Percentiles rank a stretch among this genome's conserved stretches.
phyloP scores from a whole-genome alignment of 2,113 vertebrate species.

The Loxodonta africana region DNA sequence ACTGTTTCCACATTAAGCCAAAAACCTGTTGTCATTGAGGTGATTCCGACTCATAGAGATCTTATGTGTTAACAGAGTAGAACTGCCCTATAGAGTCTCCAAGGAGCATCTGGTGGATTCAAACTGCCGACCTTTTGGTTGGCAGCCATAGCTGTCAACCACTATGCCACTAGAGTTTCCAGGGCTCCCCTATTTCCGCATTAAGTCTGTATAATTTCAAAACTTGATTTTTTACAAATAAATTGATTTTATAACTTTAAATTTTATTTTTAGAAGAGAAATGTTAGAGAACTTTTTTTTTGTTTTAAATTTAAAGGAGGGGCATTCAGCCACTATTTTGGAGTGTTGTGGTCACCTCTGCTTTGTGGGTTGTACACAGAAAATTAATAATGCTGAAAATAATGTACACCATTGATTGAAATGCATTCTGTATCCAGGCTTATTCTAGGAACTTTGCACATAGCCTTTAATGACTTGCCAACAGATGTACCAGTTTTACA shows the following conservation, averaged over 20 bases:
- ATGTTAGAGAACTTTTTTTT: neutral
- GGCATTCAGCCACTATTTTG: neutral
- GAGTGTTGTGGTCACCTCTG: neutral
- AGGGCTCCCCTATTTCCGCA: neutral
- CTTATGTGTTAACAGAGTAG: neutral
- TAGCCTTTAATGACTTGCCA: neutral
- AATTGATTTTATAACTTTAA: neutral
- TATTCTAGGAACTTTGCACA: neutral
- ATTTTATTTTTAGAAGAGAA: constrained; percentile 1
- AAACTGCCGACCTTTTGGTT: neutral
- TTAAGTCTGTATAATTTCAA: neutral
- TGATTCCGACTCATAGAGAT: neutral
- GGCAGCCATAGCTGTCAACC: too few species aligned
- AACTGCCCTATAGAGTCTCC: neutral
- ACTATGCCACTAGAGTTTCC: too few species aligned
- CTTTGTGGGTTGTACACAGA: neutral
- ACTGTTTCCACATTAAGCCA: neutral
- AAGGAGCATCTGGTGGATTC: neutral
- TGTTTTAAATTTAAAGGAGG: too few species aligned
- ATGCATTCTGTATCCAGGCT: neutral
- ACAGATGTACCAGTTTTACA: neutral
- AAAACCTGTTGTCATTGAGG: neutral
- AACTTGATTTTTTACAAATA: neutral
- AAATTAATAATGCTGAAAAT: constrained; percentile 41
- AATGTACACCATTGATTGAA: neutral